Evolutionary conservation across 2,797 vertebrate genomes (phyloP).

Genomic region (Bryconaethiops microstoma): DNA sequence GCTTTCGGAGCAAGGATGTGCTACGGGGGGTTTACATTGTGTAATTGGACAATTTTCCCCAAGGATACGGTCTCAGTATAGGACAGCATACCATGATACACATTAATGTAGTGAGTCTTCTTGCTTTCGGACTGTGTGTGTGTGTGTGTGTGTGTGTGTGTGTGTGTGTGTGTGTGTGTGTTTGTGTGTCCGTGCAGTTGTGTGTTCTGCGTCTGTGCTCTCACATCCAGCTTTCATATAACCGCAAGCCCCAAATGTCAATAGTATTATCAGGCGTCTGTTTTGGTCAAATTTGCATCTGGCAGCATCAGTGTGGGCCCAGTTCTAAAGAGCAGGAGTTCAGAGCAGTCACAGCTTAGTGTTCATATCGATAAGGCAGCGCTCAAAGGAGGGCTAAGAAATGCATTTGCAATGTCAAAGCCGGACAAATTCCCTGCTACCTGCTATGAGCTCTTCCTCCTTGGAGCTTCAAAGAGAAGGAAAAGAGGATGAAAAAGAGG

Average conservation of each 20-base stretch:
- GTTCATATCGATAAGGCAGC: conserved; percentile 75
- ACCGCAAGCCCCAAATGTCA: conserved; percentile 59
- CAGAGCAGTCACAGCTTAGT: conserved; percentile 75
- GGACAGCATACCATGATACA: conserved; percentile 3
- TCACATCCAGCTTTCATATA: conserved; percentile 49
- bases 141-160: conserved; percentile 43
- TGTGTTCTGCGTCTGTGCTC: conserved; percentile 61
- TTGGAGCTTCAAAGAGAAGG: conserved; percentile 72
- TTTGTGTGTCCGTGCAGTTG: conserved; percentile 65
- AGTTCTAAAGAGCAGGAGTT: conserved; percentile 65
- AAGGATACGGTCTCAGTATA: conserved; percentile 3
- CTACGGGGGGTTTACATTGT: conserved; percentile 17
- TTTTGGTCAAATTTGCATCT: conserved; percentile 61
- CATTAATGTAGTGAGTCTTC: conserved; percentile 49
- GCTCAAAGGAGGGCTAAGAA: conserved; percentile 76
- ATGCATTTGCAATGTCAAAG: conserved; percentile 76
- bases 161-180: conserved; percentile 66
- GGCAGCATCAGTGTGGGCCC: conserved; percentile 50
- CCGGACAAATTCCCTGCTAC: conserved; percentile 78
- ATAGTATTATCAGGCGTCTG: conserved; percentile 58
- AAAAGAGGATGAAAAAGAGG: conserved; percentile 49
- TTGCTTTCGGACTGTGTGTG: background rate
- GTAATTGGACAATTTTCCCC: conserved; percentile 34
- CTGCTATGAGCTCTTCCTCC: conserved; percentile 71
- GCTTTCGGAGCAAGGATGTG: conserved; percentile 4